A percentile compares a stretch with the other conserved stretches of the same genome.
Conservation (phyloP, 2,113 vertebrate genomes). For the Colius striatus region DNA sequence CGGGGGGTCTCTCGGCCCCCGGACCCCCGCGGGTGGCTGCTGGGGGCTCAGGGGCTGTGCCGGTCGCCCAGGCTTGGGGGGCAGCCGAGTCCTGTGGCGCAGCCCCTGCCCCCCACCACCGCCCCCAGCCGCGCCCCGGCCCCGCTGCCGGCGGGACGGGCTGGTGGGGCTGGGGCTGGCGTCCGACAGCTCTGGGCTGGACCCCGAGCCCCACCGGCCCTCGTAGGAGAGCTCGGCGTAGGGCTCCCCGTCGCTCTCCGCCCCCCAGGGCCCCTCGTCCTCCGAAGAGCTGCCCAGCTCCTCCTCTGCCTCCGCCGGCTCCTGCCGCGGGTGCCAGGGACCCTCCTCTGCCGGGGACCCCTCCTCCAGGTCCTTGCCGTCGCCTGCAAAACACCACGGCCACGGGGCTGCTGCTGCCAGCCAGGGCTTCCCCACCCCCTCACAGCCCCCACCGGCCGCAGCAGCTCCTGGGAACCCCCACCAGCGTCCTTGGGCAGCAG, state of each 20-base stretch:
- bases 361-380: conserved; percentile 15
- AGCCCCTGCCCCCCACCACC: not conserved
- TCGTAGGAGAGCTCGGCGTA: conserved; percentile 8
- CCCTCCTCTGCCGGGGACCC: conserved; percentile 13
- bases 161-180: not conserved
- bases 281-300: not conserved
- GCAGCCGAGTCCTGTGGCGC: not conserved
- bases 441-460: not conserved
- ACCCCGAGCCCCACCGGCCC: not conserved
- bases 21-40: not conserved
- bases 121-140: not conserved
- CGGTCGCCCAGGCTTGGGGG: not conserved
- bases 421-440: rapidly evolving
- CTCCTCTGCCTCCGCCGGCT: conserved; percentile 49
- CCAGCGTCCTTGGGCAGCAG: rapidly evolving
- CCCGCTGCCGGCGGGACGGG: not conserved
- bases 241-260: conserved; percentile 23
- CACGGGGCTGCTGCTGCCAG: not conserved
- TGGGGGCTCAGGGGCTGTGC: not conserved
- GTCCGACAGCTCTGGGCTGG: conserved; percentile 7
- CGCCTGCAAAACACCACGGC: conserved; percentile 57
- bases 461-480: not conserved
- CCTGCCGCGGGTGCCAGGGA: not conserved
- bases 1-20: not conserved
- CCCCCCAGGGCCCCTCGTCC: not conserved